A percentile compares a stretch with the other conserved stretches of the same genome.
Evolutionary conservation across 30 jellyfish, hydroid and myxozoan genomes (phyloP).

Genomic region (Catostylus mosaicus): DNA sequence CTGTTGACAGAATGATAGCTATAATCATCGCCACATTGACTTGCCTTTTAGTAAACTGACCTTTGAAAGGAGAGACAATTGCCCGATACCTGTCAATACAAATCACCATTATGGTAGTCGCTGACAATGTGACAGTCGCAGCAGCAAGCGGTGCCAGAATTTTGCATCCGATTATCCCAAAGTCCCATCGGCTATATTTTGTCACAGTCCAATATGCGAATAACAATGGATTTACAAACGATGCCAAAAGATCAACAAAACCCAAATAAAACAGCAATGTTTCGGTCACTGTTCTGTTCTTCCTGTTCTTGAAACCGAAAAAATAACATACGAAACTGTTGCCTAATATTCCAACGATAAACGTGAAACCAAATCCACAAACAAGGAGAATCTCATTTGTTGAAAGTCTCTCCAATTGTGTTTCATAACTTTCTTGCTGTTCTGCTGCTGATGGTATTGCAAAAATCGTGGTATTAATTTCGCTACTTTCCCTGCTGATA

Average conservation of each 20-base stretch:
- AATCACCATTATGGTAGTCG: conserved; percentile 43
- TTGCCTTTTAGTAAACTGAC: conserved; percentile 19
- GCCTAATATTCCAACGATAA: conserved; percentile 64
- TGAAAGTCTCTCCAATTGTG: neutral
- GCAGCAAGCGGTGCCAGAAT: conserved; percentile 51
- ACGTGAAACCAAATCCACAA: neutral
- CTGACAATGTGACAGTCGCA: conserved; percentile 42
- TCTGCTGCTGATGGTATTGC: neutral
- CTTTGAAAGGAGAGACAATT: conserved; percentile 48
- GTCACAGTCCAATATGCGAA: conserved; percentile 57
- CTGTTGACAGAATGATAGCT: conserved; percentile 21
- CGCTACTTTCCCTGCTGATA: too few relatives aligned
- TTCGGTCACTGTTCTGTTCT: conserved; percentile 53
- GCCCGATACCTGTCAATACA: conserved; percentile 62
- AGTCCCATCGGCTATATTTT: conserved; percentile 63
- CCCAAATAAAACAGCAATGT: conserved; percentile 53
- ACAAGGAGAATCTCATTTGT: neutral
- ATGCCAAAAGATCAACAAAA: conserved; percentile 60
- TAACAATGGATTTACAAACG: conserved; percentile 59
- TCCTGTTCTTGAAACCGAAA: conserved; percentile 40
- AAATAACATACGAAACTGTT: conserved; percentile 59
- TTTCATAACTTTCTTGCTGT: neutral
- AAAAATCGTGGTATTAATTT: neutral
- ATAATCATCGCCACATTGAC: neutral
- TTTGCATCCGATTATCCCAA: conserved; percentile 65